A percentile compares a stretch with the other conserved stretches of the same genome.
phyloP scores from a whole-genome alignment of 23 tunicate species.

The Clavelina lepadiformis region DNA sequence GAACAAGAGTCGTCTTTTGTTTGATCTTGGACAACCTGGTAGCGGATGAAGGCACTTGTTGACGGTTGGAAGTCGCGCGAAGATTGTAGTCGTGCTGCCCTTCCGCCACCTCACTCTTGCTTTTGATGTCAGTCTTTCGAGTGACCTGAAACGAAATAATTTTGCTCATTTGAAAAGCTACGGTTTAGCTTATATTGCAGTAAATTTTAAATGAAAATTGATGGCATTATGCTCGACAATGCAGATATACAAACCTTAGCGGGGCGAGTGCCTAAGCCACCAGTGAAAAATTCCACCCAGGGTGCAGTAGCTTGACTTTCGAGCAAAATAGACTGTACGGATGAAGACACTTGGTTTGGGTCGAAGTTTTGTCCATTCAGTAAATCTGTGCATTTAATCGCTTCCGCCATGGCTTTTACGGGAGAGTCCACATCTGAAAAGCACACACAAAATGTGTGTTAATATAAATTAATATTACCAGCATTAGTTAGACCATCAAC shows the following conservation, averaged over 20 bases:
- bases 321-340: constrained; percentile 27
- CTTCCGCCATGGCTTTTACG: constrained; percentile 21
- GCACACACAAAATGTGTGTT: background rate
- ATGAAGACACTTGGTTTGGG: constrained; percentile 14
- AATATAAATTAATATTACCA: too few relatives aligned
- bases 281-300: constrained; percentile 64
- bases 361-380: constrained; percentile 7
- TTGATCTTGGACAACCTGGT: too few relatives aligned
- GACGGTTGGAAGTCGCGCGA: constrained; percentile 1
- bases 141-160: constrained; percentile 3
- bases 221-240: too few relatives aligned
- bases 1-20: too few relatives aligned
- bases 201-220: too few relatives aligned
- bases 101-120: background rate
- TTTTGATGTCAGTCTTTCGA: constrained; percentile 7
- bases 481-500: too few relatives aligned
- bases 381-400: constrained; percentile 32
- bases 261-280: constrained; percentile 34
- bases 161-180: background rate
- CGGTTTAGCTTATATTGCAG: too few relatives aligned
- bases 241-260: constrained; percentile 17
- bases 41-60: too few relatives aligned
- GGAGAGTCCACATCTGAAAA: constrained; percentile 70
- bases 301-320: constrained; percentile 52
- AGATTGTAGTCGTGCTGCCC: constrained; percentile 22